Percentiles rank a stretch among this genome's conserved stretches.
Evolutionary conservation across 2,113 vertebrate species (phyloP).

Genomic region (Limnothrissa miodon): DNA sequence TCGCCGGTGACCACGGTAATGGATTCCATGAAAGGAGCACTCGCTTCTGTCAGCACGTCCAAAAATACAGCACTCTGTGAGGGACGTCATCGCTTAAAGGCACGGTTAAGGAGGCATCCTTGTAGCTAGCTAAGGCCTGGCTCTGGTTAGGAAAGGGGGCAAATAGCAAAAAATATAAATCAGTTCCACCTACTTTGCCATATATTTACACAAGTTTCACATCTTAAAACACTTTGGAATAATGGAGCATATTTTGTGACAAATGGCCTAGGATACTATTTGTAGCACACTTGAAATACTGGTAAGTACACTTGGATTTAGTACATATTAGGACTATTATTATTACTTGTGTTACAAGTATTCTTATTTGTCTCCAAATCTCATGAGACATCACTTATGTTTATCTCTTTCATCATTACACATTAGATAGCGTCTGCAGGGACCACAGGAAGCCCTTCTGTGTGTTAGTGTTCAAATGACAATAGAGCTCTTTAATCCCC

Average conservation of each 20-base stretch:
- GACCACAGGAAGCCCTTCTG: neutral
- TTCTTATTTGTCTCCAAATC: neutral
- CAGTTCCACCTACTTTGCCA: neutral
- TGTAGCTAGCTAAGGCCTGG: neutral
- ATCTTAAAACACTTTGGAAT: neutral
- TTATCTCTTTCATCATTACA: neutral
- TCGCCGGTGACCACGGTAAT: constrained; percentile 46
- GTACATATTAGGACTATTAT: neutral
- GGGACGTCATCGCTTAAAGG: neutral
- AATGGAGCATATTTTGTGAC: neutral
- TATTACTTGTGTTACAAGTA: neutral
- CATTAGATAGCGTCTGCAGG: neutral
- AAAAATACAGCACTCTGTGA: neutral
- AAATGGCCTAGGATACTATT: neutral
- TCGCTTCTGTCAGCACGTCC: constrained; percentile 51
- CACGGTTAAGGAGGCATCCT: neutral
- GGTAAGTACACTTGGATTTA: neutral
- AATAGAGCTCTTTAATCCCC: neutral
- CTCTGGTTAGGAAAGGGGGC: neutral
- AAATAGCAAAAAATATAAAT: constrained; percentile 1
- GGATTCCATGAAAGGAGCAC: constrained; percentile 44
- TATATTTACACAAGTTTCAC: neutral
- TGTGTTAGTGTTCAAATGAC: neutral
- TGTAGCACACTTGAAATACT: neutral
- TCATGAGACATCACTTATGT: neutral